Conservation (phyloP, 2,888 invertebrate genomes). For the Holacanthella duospinosa region DNA sequence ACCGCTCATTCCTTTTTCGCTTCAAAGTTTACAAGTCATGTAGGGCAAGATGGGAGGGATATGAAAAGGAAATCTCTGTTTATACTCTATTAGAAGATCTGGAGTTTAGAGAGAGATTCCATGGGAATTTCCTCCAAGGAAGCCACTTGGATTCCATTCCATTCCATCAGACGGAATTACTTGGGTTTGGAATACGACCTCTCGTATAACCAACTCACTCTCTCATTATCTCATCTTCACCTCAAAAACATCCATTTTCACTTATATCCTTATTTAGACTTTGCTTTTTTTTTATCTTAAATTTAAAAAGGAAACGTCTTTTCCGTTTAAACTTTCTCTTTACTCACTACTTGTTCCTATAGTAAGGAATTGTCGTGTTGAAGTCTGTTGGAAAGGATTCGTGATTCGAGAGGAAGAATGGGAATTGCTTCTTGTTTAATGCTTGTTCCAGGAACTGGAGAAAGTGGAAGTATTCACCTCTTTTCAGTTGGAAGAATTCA, state of each 20-base stretch:
- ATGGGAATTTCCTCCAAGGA: too few species aligned
- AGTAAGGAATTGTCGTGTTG: not conserved
- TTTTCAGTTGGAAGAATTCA: slow-evolving; percentile 23
- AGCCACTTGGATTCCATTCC: too few species aligned
- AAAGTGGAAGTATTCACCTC: slow-evolving; percentile 18
- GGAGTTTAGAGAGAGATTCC: not conserved
- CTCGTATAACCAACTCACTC: too few species aligned
- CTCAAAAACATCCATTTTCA: slow-evolving; percentile 1
- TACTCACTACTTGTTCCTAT: not conserved
- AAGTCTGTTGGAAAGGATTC: not conserved
- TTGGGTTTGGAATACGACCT: too few species aligned
- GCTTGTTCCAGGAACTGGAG: not conserved
- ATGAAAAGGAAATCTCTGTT: slow-evolving; percentile 3
- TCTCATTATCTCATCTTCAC: too few species aligned
- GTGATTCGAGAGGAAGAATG: not conserved
- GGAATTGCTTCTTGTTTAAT: not conserved
- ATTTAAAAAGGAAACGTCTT: not conserved
- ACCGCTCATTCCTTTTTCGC: slow-evolving; percentile 8
- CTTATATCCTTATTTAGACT: not conserved
- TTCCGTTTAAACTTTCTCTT: too few species aligned
- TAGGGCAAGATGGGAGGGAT: not conserved
- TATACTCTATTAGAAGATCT: slow-evolving; percentile 1
- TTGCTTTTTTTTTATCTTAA: not conserved
- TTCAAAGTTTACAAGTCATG: slow-evolving; percentile 5
- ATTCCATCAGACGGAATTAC: too few species aligned